These are phyloP conservation scores for Callorhinus ursinus DNA, from an alignment of 2,113 vertebrate species.

Conservation along the genomic window DNA sequence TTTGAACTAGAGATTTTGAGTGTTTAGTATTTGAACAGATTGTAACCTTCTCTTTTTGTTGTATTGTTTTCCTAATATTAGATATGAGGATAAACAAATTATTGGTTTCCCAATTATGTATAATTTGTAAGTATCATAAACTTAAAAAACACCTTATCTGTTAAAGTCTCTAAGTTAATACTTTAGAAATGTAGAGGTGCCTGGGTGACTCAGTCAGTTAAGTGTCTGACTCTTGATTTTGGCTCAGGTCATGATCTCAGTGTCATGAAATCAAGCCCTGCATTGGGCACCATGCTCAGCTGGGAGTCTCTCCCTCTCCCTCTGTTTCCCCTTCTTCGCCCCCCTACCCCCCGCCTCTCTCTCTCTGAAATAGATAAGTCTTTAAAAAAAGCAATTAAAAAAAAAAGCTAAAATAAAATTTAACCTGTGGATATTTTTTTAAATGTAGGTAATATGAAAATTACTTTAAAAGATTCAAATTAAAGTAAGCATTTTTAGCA, in stretches of 20 bases:
- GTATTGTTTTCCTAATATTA: neutral
- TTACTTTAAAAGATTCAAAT: neutral
- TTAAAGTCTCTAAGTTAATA: neutral
- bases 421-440: neutral
- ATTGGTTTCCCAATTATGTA: neutral
- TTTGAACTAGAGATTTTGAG: neutral
- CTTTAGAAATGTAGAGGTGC: neutral
- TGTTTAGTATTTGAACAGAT: neutral
- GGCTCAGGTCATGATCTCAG: neutral
- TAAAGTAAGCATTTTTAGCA: neutral
- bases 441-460: neutral
- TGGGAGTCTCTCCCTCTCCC: neutral
- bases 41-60: neutral
- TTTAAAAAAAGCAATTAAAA: neutral
- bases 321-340: neutral
- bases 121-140: neutral
- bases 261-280: neutral
- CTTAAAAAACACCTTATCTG: neutral
- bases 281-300: neutral
- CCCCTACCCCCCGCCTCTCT: neutral
- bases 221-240: neutral
- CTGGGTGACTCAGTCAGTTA: neutral
- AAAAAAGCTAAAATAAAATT: neutral
- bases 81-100: neutral
- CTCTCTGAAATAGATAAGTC: neutral